phyloP scores from a whole-genome alignment of 2,888 invertebrate species.

The Hirtodrosophila confusa region DNA sequence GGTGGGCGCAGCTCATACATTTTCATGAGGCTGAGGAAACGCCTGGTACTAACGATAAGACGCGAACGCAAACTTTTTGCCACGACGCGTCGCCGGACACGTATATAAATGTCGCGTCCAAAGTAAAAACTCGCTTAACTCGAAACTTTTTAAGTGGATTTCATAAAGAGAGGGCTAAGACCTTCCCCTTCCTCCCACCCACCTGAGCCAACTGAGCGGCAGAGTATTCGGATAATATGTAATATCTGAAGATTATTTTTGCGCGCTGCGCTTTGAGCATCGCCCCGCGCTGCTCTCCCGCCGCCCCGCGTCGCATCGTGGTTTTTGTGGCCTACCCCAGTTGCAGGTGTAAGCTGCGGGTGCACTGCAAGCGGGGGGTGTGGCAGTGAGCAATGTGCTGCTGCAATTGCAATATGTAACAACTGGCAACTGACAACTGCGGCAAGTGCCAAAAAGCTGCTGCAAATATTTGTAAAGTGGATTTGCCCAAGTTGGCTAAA shows the following conservation, averaged over 20 bases:
- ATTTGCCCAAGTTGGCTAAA: constrained; percentile 65
- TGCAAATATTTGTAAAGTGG: constrained; percentile 75
- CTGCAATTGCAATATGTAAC: constrained; percentile 47
- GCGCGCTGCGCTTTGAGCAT: constrained; percentile 40
- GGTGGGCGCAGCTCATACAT: constrained; percentile 34
- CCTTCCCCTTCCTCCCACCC: not conserved
- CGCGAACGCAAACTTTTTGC: constrained; percentile 57
- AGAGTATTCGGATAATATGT: constrained; percentile 59
- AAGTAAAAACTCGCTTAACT: constrained; percentile 52
- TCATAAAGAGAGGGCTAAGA: constrained; percentile 50
- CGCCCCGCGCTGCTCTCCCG: constrained; percentile 12
- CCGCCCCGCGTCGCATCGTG: constrained; percentile 19
- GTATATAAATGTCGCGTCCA: constrained; percentile 63
- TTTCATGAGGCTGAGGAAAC: constrained; percentile 55
- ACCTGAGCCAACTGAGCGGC: constrained; percentile 15
- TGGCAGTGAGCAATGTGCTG: constrained; percentile 43
- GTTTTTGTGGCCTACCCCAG: constrained; percentile 58
- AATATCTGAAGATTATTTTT: constrained; percentile 73
- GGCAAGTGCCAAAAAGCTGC: constrained; percentile 59
- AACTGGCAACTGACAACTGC: constrained; percentile 55
- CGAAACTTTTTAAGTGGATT: constrained; percentile 78
- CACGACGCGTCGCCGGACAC: constrained; percentile 49
- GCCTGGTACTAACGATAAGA: constrained; percentile 48
- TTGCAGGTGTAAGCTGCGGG: constrained; percentile 49
- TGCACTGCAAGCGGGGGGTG: constrained; percentile 14